Percentiles rank a stretch among this genome's conserved stretches.
Evolutionary conservation across 1,140 invertebrate genomes (phyloP).

Genomic region (Monomorium pharaonis): DNA sequence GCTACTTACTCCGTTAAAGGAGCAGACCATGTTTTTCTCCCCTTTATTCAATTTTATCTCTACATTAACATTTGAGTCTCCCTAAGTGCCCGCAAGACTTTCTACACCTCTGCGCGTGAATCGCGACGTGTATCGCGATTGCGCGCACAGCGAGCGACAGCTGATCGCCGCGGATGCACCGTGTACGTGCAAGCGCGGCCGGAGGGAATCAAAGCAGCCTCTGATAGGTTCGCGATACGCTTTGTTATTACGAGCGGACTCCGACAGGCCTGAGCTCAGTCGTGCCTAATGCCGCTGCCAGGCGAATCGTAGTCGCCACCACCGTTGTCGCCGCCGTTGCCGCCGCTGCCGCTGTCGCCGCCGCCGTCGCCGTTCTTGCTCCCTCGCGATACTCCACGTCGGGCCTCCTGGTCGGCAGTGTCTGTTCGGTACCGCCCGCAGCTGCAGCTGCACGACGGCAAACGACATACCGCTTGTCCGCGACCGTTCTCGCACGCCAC

Average conservation of each 20-base stretch:
- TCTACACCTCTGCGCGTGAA: slow-evolving; percentile 22
- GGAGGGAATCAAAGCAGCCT: slow-evolving; percentile 63
- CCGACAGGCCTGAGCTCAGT: slow-evolving; percentile 56
- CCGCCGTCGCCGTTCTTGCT: slow-evolving; percentile 29
- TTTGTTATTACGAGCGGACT: slow-evolving; percentile 70
- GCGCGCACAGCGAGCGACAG: slow-evolving; percentile 31
- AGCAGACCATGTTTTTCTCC: slow-evolving; percentile 5
- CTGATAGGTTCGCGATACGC: slow-evolving; percentile 71
- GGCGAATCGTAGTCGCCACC: slow-evolving; percentile 60
- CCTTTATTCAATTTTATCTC: not conserved
- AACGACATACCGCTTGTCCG: slow-evolving; percentile 23
- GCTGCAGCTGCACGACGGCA: slow-evolving; percentile 23
- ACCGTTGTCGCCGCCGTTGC: slow-evolving; percentile 35
- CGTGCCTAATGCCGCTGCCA: slow-evolving; percentile 63
- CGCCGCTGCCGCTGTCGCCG: not conserved
- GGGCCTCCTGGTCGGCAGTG: slow-evolving; percentile 73
- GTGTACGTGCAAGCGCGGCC: not conserved
- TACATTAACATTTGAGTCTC: not conserved
- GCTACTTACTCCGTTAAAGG: slow-evolving; percentile 20
- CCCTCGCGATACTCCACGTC: slow-evolving; percentile 73
- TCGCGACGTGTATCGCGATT: not conserved
- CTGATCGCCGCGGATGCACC: slow-evolving; percentile 56
- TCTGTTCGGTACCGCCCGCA: slow-evolving; percentile 47
- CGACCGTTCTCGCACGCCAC: slow-evolving; percentile 5
- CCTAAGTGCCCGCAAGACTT: not conserved